These are phyloP conservation scores for Scaptomyza parva DNA, from an alignment of 2,888 invertebrate species.

Conservation along the genomic window DNA sequence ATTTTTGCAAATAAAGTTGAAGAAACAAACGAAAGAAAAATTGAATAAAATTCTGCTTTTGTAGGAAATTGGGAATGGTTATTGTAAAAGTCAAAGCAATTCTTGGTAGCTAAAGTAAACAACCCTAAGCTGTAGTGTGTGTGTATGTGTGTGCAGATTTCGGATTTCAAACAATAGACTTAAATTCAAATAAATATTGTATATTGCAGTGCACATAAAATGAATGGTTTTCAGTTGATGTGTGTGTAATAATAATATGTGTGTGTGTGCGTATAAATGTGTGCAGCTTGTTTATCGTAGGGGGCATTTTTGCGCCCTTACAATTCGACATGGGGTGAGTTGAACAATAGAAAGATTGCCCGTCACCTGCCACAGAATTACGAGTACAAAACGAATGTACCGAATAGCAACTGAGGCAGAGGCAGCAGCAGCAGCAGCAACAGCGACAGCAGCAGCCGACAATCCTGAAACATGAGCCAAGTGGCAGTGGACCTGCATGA, in stretches of 20 bases:
- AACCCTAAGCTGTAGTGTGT: conserved; percentile 63
- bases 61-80: conserved; percentile 9
- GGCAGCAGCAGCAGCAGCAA: conserved; percentile 56
- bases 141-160: conserved; percentile 69
- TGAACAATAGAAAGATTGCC: conserved; percentile 85
- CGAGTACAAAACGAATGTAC: conserved; percentile 71
- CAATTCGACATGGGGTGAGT: conserved; percentile 84
- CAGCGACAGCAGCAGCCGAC: conserved; percentile 52
- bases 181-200: conserved; percentile 83
- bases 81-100: conserved; percentile 59
- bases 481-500: conserved; percentile 79
- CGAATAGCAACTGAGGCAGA: conserved; percentile 21
- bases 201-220: conserved; percentile 80
- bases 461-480: conserved; percentile 78
- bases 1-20: conserved; percentile 79
- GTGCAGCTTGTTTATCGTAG: conserved; percentile 75
- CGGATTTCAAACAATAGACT: conserved; percentile 78
- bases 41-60: conserved; percentile 27
- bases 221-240: conserved; percentile 34
- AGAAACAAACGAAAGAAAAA: conserved; percentile 44
- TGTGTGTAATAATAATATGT: conserved; percentile 12
- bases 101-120: conserved; percentile 69
- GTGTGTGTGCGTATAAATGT: conserved; percentile 29
- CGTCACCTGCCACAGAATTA: conserved; percentile 85
- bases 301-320: conserved; percentile 79